Evolutionary conservation across 30 jellyfish, hydroid and myxozoan species (phyloP).

Genomic region (Morbakka virulenta): DNA sequence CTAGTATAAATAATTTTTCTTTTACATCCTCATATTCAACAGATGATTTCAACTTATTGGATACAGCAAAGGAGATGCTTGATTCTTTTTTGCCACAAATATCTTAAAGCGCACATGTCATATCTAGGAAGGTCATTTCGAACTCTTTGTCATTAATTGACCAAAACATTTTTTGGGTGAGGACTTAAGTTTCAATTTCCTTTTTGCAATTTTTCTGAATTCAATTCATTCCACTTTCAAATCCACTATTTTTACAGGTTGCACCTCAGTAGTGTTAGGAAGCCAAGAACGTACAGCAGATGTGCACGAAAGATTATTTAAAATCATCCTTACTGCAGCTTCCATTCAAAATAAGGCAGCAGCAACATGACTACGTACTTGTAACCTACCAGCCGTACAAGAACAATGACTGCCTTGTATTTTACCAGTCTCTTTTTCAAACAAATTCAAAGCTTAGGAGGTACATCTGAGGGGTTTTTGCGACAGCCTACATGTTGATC

Average conservation of each 20-base stretch:
- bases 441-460: constrained; percentile 36
- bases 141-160: background rate
- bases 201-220: constrained; percentile 14
- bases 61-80: too few species aligned
- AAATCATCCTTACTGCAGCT: constrained; percentile 38
- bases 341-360: constrained; percentile 33
- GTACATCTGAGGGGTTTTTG: constrained; percentile 4
- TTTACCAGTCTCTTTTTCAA: constrained; percentile 17
- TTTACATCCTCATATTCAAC: too few species aligned
- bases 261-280: constrained; percentile 16
- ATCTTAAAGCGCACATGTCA: too few species aligned
- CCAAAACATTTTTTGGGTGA: constrained; percentile 27
- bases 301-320: constrained; percentile 48
- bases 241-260: constrained; percentile 18
- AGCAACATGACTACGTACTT: constrained; percentile 24
- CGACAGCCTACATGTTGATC: constrained; percentile 19
- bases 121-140: too few species aligned
- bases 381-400: constrained; percentile 52
- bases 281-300: constrained; percentile 23
- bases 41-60: too few species aligned
- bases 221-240: constrained; percentile 10
- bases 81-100: too few species aligned
- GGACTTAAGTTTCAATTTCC: background rate
- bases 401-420: constrained; percentile 18
- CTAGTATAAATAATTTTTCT: too few species aligned